Conservation (phyloP, 1,140 invertebrate species). For the Zophobas morio region DNA sequence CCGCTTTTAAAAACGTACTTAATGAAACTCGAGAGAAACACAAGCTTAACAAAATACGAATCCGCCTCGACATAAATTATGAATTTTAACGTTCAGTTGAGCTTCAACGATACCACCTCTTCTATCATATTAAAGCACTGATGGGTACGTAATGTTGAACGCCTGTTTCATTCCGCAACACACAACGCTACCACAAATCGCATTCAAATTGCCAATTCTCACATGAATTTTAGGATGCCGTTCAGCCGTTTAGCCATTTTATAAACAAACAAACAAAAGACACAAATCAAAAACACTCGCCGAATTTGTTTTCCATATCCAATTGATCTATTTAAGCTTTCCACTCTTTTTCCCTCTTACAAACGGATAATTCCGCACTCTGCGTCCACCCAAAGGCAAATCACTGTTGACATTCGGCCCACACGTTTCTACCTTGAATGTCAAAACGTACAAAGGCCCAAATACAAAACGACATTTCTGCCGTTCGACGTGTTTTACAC, state of each 20-base stretch:
- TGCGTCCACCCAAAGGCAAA: constrained; percentile 15
- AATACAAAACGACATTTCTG: constrained; percentile 15
- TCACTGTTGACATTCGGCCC: constrained; percentile 13
- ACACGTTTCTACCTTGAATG: constrained; percentile 2
- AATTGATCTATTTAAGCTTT: constrained; percentile 22
- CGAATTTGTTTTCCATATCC: constrained; percentile 13
- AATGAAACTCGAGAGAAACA: constrained; percentile 29
- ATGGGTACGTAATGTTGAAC: constrained; percentile 26
- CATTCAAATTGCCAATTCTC: constrained; percentile 36
- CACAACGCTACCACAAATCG: constrained; percentile 29
- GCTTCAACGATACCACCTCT: constrained; percentile 15
- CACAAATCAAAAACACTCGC: constrained; percentile 22
- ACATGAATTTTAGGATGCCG: constrained; percentile 30
- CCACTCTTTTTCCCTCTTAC: constrained; percentile 1
- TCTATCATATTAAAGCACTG: constrained; percentile 34
- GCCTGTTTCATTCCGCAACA: constrained; percentile 20
- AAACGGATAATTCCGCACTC: constrained; percentile 2
- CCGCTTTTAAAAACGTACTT: constrained; percentile 26
- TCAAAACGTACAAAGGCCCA: neutral
- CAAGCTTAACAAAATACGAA: constrained; percentile 2
- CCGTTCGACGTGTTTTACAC: constrained; percentile 24
- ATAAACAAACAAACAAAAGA: constrained; percentile 20
- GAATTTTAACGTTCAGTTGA: constrained; percentile 30
- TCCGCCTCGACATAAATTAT: constrained; percentile 21
- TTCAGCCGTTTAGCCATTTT: constrained; percentile 18